phyloP scores from a whole-genome alignment of 1,140 invertebrate genomes.

The Zaprionus camerounensis region DNA sequence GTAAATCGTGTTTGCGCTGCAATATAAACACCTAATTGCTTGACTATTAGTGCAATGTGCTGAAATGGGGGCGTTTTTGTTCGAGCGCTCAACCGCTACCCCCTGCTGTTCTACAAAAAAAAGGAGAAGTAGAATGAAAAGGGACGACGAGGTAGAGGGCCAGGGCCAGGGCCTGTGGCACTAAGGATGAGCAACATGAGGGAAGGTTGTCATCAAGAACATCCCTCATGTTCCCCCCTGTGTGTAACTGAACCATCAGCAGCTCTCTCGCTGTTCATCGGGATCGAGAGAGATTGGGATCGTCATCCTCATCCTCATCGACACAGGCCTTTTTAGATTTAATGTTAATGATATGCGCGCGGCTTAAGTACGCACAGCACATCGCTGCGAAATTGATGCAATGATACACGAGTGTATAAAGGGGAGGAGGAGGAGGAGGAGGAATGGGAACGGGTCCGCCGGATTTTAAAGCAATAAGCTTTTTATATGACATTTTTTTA shows the following conservation, averaged over 20 bases:
- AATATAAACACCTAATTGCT: constrained; percentile 58
- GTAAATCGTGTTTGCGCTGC: constrained; percentile 28
- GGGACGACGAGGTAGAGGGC: constrained; percentile 25
- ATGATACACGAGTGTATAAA: constrained; percentile 4
- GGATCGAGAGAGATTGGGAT: constrained; percentile 28
- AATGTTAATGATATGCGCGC: constrained; percentile 55
- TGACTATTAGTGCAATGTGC: constrained; percentile 48
- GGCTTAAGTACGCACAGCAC: constrained; percentile 47
- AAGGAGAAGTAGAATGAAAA: constrained; percentile 45
- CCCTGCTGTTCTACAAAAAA: constrained; percentile 19
- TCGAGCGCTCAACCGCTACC: background rate
- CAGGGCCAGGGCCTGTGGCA: constrained; percentile 26
- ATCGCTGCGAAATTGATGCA: constrained; percentile 23
- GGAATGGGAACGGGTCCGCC: constrained; percentile 4
- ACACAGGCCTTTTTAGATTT: constrained; percentile 53
- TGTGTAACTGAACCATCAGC: background rate
- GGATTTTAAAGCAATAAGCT: constrained; percentile 49
- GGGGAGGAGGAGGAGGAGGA: no score
- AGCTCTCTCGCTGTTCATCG: constrained; percentile 20
- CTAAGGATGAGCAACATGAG: background rate
- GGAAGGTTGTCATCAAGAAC: constrained; percentile 42
- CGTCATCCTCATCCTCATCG: constrained; percentile 31
- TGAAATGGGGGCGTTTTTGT: constrained; percentile 48
- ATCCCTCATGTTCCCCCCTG: constrained; percentile 54
- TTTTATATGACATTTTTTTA: constrained; percentile 36